These are phyloP conservation scores for Meiosimyza decipiens DNA, from an alignment of 2,888 invertebrate species.

Conservation along the genomic window DNA sequence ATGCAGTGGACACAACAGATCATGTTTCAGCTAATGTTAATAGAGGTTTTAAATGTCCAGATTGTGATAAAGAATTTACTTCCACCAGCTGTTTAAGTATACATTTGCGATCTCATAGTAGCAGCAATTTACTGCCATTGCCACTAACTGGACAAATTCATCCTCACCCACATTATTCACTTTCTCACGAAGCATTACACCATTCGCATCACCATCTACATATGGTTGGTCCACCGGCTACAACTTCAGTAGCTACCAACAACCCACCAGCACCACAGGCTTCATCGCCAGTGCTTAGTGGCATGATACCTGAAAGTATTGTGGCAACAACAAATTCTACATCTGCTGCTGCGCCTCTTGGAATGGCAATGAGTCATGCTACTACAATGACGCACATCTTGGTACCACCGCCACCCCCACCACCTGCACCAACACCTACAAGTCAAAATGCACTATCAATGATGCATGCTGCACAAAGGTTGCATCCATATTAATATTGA, in stretches of 20 bases:
- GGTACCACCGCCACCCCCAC: slow-evolving; percentile 56
- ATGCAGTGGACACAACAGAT: slow-evolving; percentile 54
- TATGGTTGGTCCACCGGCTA: slow-evolving; percentile 46
- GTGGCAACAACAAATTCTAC: slow-evolving; percentile 45
- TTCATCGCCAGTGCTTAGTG: not conserved
- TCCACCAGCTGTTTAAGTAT: slow-evolving; percentile 61
- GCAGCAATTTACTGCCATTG: slow-evolving; percentile 54
- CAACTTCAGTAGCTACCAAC: slow-evolving; percentile 25
- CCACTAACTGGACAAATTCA: slow-evolving; percentile 50
- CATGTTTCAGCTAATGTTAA: slow-evolving; percentile 53
- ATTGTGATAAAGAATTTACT: slow-evolving; percentile 65
- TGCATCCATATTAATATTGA: slow-evolving; percentile 58
- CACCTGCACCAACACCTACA: slow-evolving; percentile 54
- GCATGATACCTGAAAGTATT: not conserved
- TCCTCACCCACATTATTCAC: slow-evolving; percentile 33
- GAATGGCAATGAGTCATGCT: slow-evolving; percentile 53
- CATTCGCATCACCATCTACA: slow-evolving; percentile 41
- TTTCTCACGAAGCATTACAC: slow-evolving; percentile 11
- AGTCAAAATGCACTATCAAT: slow-evolving; percentile 60
- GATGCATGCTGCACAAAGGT: slow-evolving; percentile 62
- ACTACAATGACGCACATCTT: slow-evolving; percentile 59
- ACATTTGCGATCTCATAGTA: slow-evolving; percentile 64
- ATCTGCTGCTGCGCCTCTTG: slow-evolving; percentile 45
- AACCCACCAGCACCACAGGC: slow-evolving; percentile 50
- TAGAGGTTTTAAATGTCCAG: slow-evolving; percentile 64